Evolutionary conservation across 1,140 invertebrate species (phyloP).

Genomic region (Ips nitidus): DNA sequence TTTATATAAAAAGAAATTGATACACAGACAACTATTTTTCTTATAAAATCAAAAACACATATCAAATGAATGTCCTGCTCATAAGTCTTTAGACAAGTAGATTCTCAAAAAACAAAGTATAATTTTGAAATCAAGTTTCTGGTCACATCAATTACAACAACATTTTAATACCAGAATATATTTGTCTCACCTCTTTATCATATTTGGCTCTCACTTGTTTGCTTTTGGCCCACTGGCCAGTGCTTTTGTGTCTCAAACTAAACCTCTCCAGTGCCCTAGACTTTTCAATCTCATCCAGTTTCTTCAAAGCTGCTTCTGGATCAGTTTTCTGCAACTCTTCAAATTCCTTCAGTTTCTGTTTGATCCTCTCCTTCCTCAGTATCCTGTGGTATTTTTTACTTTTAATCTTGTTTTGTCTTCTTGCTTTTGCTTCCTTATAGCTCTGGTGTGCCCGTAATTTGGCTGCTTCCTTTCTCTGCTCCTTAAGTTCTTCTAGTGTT

Average conservation of each 20-base stretch:
- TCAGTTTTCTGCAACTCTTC: conserved; percentile 84
- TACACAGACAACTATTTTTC: no score
- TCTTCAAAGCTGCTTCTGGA: conserved; percentile 85
- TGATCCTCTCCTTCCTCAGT: conserved; percentile 79
- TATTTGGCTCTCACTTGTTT: conserved; percentile 87
- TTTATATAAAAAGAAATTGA: no score
- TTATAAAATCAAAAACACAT: background rate
- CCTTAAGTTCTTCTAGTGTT: conserved; percentile 78
- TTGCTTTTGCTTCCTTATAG: conserved; percentile 72
- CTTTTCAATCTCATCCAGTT: conserved; percentile 82
- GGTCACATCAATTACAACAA: background rate
- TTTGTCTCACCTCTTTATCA: conserved; percentile 74
- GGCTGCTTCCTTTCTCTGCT: conserved; percentile 72
- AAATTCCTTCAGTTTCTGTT: conserved; percentile 86
- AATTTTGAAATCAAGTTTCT: background rate
- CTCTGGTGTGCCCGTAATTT: conserved; percentile 80
- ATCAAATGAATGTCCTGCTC: background rate
- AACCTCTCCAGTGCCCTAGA: conserved; percentile 85
- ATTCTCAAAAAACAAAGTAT: background rate
- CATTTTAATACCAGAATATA: background rate
- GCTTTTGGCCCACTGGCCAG: conserved; percentile 91
- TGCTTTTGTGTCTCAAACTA: conserved; percentile 87
- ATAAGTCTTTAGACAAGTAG: background rate
- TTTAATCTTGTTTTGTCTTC: conserved; percentile 76
- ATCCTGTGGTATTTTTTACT: conserved; percentile 80